Base-by-base conservation (phyloP, 1,140 invertebrate species). In the Zaprionus camerounensis region DNA sequence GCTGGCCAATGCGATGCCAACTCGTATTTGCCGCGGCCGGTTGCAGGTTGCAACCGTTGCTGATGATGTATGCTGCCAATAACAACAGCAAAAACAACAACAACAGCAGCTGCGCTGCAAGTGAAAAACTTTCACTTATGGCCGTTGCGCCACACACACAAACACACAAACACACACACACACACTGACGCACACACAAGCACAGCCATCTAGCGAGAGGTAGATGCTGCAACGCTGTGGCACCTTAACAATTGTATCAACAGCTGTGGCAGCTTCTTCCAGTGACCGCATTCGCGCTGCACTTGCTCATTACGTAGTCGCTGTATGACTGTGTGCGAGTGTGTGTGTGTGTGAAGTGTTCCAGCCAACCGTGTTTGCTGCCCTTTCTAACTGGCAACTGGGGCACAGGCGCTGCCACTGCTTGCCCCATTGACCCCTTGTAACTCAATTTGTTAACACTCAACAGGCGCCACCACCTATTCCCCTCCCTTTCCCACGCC, bases 41-140 rank as follows among this genome's bases (percentile, higher is more conserved):
- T 68, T 58, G 71, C 53, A 46, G 56, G 56, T n/a, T 65, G 62
- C 70, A 49, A 34, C 76, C 36, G 75, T 70, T 82, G 71, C 57
- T 53, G 68, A 81, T 87, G 83, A 82, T 87, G 67, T 80, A 74
- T 82, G 83, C 58, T 69, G 63, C 65, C 80, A 67, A 69, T 68
- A 71, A 71, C 64, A 74, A 53, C 58, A 69, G 22, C 67, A 38
- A 34, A 31, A 51, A 17, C 58, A 69, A 34, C 67, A 51, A 34
- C 44, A 51, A 5, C n/a, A 57, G 11, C 55, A 20, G 5, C 28
- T 76, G 56, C 55, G 71, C 73, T 80, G 81, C 83, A 87, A 87
- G 83, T 88, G 84, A 88, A 81, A 87, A 88, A 88, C 84, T 88
- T 88, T 88, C 84, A 88, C 84, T 88, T 88, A 74, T 73, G 68